Evolutionary conservation across 2,888 invertebrate species (phyloP).

Genomic region (Tachystola acroxantha): DNA sequence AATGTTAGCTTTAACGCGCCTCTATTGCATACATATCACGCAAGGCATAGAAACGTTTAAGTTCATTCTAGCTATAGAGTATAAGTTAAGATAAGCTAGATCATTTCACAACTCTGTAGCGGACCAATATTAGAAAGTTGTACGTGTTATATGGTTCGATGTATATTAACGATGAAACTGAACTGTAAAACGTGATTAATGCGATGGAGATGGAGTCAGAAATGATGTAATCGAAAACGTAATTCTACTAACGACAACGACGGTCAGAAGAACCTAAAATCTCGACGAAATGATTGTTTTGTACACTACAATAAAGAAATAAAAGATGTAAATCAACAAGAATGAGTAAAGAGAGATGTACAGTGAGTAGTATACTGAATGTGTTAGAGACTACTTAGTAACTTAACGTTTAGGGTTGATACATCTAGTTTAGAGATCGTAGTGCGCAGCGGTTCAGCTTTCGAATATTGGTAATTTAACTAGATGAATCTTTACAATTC

Average conservation of each 20-base stretch:
- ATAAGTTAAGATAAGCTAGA: conserved; percentile 62
- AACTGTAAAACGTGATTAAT: not conserved
- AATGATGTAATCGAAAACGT: not conserved
- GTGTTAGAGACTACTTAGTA: conserved; percentile 58
- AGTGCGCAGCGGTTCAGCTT: conserved; percentile 70
- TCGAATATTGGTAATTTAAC: conserved; percentile 67
- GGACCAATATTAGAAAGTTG: conserved; percentile 79
- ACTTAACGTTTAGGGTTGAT: conserved; percentile 51
- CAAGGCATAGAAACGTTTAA: conserved; percentile 69
- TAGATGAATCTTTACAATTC: conserved; percentile 62
- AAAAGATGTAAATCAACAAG: not conserved
- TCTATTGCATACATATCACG: conserved; percentile 76
- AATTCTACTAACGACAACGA: not conserved
- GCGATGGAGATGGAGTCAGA: not conserved
- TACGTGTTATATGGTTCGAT: conserved; percentile 61
- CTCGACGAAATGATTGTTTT: not conserved
- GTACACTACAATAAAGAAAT: too few species aligned
- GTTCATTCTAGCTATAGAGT: conserved; percentile 67
- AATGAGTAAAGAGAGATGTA: conserved; percentile 29
- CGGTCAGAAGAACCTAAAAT: not conserved
- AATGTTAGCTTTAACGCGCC: conserved; percentile 66
- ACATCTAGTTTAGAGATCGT: conserved; percentile 60
- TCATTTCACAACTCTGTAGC: conserved; percentile 74
- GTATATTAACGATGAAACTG: conserved; percentile 11
- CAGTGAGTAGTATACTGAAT: conserved; percentile 51